phyloP scores from a whole-genome alignment of 2,113 vertebrate species.

The Microtus oregoni region DNA sequence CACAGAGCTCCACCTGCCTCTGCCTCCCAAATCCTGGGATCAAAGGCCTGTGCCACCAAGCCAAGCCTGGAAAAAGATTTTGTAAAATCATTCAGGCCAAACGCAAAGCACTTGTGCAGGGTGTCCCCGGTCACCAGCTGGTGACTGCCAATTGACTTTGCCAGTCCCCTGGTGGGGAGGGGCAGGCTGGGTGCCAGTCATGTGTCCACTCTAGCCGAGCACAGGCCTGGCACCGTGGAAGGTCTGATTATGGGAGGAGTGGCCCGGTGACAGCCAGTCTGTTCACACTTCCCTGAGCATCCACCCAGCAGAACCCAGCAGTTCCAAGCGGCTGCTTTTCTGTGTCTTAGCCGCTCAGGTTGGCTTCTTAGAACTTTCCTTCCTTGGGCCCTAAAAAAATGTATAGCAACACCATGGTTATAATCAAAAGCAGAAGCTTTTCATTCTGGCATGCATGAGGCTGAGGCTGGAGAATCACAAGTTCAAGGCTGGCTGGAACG shows the following conservation, averaged over 20 bases:
- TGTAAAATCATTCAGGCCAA: neutral
- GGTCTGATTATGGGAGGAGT: neutral
- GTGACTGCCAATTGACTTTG: neutral
- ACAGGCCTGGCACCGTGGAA: neutral
- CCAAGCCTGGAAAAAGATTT: neutral
- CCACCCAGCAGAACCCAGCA: neutral
- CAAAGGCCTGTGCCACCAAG: neutral
- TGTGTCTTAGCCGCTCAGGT: neutral
- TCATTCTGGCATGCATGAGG: neutral
- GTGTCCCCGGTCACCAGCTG: neutral
- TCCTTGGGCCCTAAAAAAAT: neutral
- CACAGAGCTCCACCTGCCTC: neutral
- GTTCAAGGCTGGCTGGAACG: neutral
- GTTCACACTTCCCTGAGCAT: neutral
- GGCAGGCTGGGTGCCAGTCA: neutral
- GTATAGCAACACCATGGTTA: neutral
- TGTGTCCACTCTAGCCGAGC: neutral
- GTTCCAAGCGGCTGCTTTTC: rapidly evolving
- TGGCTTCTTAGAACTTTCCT: neutral
- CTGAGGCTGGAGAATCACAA: neutral
- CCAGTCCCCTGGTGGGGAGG: neutral
- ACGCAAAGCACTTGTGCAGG: neutral
- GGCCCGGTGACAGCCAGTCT: neutral
- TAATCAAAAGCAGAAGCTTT: neutral
- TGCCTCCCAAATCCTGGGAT: neutral